phyloP scores from a whole-genome alignment of 2,888 invertebrate genomes.

The Geophilus truncorum region DNA sequence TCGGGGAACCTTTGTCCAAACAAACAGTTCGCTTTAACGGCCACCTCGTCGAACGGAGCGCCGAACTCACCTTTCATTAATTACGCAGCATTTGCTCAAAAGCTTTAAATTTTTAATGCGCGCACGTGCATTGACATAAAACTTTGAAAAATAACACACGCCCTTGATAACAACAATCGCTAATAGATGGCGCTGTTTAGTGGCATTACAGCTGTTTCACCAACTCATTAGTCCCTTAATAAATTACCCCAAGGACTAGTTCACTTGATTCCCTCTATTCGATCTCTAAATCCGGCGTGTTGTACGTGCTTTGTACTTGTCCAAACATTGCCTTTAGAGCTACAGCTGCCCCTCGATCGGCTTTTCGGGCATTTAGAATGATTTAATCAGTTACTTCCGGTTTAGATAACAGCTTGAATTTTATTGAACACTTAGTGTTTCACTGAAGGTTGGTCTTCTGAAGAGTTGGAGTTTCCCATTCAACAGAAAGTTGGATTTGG shows the following conservation, averaged over 20 bases:
- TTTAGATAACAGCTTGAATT: no score
- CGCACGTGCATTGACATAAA: background rate
- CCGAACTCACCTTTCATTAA: background rate
- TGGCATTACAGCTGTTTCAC: background rate
- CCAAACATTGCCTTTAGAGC: background rate
- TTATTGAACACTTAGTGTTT: no score
- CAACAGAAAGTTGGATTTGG: no score
- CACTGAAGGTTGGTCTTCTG: no score
- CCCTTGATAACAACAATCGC: background rate
- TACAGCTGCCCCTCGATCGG: no score
- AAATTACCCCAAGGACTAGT: background rate
- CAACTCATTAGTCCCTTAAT: slow-evolving; percentile 4
- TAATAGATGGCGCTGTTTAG: slow-evolving; percentile 1
- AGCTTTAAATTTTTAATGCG: background rate
- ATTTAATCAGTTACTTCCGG: no score
- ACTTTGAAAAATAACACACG: background rate
- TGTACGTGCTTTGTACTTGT: background rate
- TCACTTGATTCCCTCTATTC: background rate
- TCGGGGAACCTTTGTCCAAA: no score
- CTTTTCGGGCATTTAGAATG: no score
- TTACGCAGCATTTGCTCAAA: background rate
- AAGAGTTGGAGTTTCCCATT: no score
- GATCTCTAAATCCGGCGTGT: background rate
- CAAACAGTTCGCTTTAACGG: background rate
- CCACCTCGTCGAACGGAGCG: no score